Evolutionary conservation across 2,113 vertebrate genomes (phyloP).

Genomic region (Dolichallabes microphthalmus): DNA sequence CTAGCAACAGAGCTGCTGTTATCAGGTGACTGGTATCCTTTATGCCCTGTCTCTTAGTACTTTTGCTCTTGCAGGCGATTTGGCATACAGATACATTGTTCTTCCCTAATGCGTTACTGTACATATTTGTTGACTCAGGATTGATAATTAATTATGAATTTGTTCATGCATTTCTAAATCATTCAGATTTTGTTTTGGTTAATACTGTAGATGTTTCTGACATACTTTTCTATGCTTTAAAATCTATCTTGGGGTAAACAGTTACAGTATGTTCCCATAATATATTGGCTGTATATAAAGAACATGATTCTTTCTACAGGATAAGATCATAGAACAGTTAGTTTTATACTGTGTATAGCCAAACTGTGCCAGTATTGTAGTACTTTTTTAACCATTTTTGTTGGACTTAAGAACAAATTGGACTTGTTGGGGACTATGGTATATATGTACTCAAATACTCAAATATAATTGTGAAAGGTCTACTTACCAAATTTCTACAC

Average conservation of each 20-base stretch:
- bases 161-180: neutral
- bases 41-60: neutral
- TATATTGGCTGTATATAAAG: no score
- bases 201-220: neutral
- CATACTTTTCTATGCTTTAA: neutral
- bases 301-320: no score
- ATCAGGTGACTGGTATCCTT: neutral
- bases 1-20: neutral
- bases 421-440: no score
- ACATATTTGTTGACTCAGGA: neutral
- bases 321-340: no score
- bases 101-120: neutral
- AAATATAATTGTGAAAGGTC: no score
- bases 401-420: no score
- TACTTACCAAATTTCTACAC: no score
- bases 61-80: neutral
- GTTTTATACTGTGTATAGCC: no score
- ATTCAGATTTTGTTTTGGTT: neutral
- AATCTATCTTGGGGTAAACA: neutral
- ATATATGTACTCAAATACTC: no score
- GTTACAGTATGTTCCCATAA: no score
- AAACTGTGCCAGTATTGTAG: no score
- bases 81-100: neutral
- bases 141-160: neutral
- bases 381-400: no score